phyloP scores from a whole-genome alignment of 1,140 invertebrate species.

The Drosophila gunungcola region DNA sequence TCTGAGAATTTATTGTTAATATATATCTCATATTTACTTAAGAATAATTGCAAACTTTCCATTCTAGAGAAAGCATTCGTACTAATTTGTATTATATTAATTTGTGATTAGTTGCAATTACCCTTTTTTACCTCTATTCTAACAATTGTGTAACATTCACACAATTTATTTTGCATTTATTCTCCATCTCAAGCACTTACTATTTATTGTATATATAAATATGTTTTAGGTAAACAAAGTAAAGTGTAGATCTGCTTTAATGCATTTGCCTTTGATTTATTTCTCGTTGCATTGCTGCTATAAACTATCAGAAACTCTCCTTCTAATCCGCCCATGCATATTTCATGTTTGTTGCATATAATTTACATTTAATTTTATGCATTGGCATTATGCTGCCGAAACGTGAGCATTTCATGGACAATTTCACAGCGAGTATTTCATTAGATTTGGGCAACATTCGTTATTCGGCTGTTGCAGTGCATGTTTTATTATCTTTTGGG shows the following conservation, averaged over 20 bases:
- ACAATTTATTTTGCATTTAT: conserved; percentile 12
- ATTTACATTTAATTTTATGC: conserved; percentile 65
- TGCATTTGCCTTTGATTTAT: conserved; percentile 13
- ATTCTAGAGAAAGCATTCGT: not conserved
- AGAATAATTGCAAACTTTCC: not conserved
- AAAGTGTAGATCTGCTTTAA: conserved; percentile 16
- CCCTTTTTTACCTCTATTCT: not conserved
- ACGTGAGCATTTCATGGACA: conserved; percentile 46
- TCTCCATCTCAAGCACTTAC: conserved; percentile 3
- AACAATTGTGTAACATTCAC: conserved; percentile 1
- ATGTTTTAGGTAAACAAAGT: not conserved
- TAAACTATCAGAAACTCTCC: conserved; percentile 6
- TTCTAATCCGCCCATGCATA: conserved; percentile 38
- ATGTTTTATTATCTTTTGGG: conserved; percentile 41
- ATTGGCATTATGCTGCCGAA: conserved; percentile 53
- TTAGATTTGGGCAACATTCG: conserved; percentile 35
- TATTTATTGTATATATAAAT: not conserved
- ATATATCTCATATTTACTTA: not conserved
- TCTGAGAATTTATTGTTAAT: conserved; percentile 8
- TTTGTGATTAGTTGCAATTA: not conserved
- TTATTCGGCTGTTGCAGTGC: conserved; percentile 7
- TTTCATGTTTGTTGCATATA: conserved; percentile 54
- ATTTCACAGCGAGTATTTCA: conserved; percentile 52
- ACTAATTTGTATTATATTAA: conserved; percentile 6
- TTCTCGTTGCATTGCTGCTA: not conserved